Conservation (phyloP, 2,888 invertebrate genomes). For the Spicauda simplicius region DNA sequence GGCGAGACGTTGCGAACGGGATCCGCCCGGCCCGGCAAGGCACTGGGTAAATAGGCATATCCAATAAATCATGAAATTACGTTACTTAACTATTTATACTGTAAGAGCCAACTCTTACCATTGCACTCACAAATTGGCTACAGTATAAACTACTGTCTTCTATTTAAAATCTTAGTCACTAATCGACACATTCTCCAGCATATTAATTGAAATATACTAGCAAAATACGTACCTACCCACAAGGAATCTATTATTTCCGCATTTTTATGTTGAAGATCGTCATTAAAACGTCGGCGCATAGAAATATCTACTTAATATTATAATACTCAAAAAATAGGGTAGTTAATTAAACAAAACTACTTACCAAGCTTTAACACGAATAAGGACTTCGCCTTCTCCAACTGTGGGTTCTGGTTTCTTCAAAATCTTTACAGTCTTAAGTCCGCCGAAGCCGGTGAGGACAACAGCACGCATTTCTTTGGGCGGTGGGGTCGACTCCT, state of each 20-base stretch:
- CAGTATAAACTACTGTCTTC: not conserved
- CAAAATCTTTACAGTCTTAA: slow-evolving; percentile 93
- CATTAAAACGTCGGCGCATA: not conserved
- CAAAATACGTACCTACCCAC: slow-evolving; percentile 32
- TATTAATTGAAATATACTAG: not conserved
- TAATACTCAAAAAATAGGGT: slow-evolving; percentile 33
- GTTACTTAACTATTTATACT: slow-evolving; percentile 3
- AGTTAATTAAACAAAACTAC: slow-evolving; percentile 60
- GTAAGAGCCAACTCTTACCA: not conserved
- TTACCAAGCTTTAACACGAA: slow-evolving; percentile 94
- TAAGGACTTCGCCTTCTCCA: slow-evolving; percentile 90
- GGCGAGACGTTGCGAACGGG: slow-evolving; percentile 53
- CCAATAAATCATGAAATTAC: slow-evolving; percentile 41
- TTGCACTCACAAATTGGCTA: not conserved
- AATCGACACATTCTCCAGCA: not conserved
- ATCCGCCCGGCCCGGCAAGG: slow-evolving; percentile 47
- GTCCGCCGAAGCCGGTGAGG: slow-evolving; percentile 93
- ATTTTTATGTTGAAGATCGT: not conserved
- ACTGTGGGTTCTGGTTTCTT: slow-evolving; percentile 91
- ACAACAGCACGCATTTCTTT: slow-evolving; percentile 95
- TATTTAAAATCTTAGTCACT: not conserved
- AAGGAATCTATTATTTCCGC: not conserved
- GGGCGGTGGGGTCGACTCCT: slow-evolving; percentile 84
- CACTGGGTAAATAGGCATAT: slow-evolving; percentile 51
- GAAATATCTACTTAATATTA: not conserved